Evolutionary conservation across 2,888 invertebrate genomes (phyloP), one percentile per base, ranked within the genome.

Genomic region (Drosophila prostipennis): DNA sequence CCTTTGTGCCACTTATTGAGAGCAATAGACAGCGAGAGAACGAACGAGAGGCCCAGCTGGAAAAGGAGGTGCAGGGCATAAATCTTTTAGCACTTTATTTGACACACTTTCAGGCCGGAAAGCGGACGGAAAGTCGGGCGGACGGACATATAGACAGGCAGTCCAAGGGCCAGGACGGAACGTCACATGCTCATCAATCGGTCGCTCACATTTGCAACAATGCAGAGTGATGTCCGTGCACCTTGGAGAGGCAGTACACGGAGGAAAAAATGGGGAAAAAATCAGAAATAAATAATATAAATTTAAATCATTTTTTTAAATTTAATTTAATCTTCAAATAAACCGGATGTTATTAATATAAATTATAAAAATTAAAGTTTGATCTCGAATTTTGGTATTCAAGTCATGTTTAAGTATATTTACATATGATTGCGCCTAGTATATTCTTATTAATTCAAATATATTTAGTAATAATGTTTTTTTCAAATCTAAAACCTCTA

Each of bases 1-100:
- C 57, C 57, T 57, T 57, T 57, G 80, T 72, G 77, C 73, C 80
- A 74, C 80, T 82, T 79, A 83, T 80, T 80, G 86, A 73, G 82
- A 85, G 70, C 73, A 78, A 74, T 70, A 70, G 69, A 68, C 72
- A 60, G 69, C 49, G 48, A 42, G 26, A 46, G 39, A 34, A 39
- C 37, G 8, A 40, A 14, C 26, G 45, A 37, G 49, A 48, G 74
- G 56, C 52, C 60, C 74, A 59, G 53, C 55, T 43, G 53, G 63
- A 46, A 60, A 76, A 57, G 59, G 73, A 76, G 73, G 80, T 61
- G 64, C 74, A 58, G 74, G 53, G 67, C 77, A 85, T 86, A 87
- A 86, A 87, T 83, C 87, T 82, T 81, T 79, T 78, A 87, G 80
- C 78, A 80, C 87, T 87, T 79, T 80, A 82, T 87, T 81, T 89